Conservation (phyloP, 2,797 vertebrate genomes). For the Oryzias sinensis region DNA sequence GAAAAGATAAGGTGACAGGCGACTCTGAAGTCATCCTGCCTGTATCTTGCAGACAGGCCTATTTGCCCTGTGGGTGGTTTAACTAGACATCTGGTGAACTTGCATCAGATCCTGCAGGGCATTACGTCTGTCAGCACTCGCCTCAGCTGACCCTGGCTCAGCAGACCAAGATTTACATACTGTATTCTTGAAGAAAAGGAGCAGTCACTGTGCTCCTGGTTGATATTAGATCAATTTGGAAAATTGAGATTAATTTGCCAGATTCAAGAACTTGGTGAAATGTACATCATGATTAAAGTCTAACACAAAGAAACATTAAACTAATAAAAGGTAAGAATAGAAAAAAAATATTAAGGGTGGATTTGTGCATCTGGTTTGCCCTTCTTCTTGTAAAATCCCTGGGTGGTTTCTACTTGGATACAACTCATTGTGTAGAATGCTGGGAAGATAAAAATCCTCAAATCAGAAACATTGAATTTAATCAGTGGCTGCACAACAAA, state of each 20-base stretch:
- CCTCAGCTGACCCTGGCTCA: conserved; percentile 50
- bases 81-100: conserved; percentile 59
- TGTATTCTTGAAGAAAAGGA: conserved; percentile 33
- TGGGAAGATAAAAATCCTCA: too few relatives aligned
- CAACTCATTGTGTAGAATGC: too few relatives aligned
- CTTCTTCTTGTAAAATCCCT: too few relatives aligned
- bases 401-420: too few relatives aligned
- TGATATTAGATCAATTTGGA: conserved; percentile 36
- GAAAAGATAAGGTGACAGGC: conserved; percentile 58
- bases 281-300: background rate
- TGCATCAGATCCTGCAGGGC: conserved; percentile 47
- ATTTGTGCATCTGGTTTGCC: too few relatives aligned
- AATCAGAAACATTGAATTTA: too few relatives aligned
- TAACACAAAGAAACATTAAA: background rate
- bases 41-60: conserved; percentile 51
- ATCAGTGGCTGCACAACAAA: too few relatives aligned
- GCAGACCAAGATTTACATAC: conserved; percentile 56
- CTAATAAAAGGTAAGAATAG: too few relatives aligned
- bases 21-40: conserved; percentile 55
- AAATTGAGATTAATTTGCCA: conserved; percentile 47
- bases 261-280: conserved; percentile 10
- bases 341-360: too few relatives aligned
- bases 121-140: conserved; percentile 30
- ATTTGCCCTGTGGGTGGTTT: conserved; percentile 55
- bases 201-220: conserved; percentile 32